Conservation (phyloP, 2,888 invertebrate genomes). For the Ryuthela nishihirai region DNA sequence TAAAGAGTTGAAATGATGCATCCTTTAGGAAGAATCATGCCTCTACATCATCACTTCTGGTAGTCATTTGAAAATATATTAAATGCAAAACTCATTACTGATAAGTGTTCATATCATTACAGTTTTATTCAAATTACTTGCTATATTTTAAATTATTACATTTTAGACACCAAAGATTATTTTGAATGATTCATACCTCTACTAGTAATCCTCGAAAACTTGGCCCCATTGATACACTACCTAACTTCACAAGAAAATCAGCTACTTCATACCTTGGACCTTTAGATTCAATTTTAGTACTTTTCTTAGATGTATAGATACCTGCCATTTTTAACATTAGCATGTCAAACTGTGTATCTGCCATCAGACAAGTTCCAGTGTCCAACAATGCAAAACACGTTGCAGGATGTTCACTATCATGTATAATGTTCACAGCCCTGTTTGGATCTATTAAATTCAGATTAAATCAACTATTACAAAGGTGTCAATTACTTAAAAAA, state of each 20-base stretch:
- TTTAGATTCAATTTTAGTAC: slow-evolving; percentile 69
- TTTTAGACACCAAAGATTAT: no score
- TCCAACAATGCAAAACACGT: slow-evolving; percentile 90
- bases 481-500: neutral
- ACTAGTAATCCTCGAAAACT: slow-evolving; percentile 89
- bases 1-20: no score
- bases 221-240: slow-evolving; percentile 86
- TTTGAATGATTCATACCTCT: slow-evolving; percentile 66
- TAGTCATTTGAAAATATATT: no score
- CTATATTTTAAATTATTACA: no score
- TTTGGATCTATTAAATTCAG: slow-evolving; percentile 42
- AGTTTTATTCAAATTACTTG: no score
- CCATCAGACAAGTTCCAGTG: slow-evolving; percentile 72
- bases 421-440: slow-evolving; percentile 84
- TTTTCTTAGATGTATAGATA: slow-evolving; percentile 82
- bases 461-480: neutral
- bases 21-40: no score
- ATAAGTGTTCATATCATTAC: no score
- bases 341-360: slow-evolving; percentile 85
- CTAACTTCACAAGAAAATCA: slow-evolving; percentile 90
- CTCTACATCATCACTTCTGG: no score
- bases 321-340: slow-evolving; percentile 83
- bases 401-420: slow-evolving; percentile 92
- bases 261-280: slow-evolving; percentile 61
- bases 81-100: no score